phyloP scores from a whole-genome alignment of 2,888 invertebrate species.

The Harmothoe impar region DNA sequence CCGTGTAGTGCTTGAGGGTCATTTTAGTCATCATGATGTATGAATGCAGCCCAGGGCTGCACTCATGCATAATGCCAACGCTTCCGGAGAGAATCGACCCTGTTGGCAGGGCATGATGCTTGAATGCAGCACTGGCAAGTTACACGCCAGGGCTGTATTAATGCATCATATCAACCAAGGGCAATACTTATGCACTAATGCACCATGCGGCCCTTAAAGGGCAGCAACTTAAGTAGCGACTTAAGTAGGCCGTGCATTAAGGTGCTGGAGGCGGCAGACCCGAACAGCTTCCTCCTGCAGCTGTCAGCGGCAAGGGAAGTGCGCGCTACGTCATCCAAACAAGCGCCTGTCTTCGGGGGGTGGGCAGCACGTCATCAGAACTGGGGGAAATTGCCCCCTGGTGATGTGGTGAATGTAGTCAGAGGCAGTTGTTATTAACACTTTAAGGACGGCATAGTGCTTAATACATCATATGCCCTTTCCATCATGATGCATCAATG shows the following conservation, averaged over 20 bases:
- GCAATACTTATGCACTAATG: too few relatives aligned
- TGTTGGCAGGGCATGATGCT: too few relatives aligned
- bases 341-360: background rate
- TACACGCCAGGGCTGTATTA: too few relatives aligned
- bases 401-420: background rate
- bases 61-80: too few relatives aligned
- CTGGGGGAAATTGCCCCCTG: background rate
- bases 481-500: too few relatives aligned
- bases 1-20: too few relatives aligned
- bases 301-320: constrained; percentile 13
- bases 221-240: background rate
- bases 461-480: too few relatives aligned
- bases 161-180: too few relatives aligned
- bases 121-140: too few relatives aligned
- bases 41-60: too few relatives aligned
- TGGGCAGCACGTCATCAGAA: constrained; percentile 10
- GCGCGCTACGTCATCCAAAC: constrained; percentile 3
- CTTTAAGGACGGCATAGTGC: background rate
- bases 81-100: too few relatives aligned
- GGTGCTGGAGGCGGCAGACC: constrained; percentile 15
- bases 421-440: background rate
- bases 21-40: too few relatives aligned
- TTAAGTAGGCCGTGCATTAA: constrained; percentile 31
- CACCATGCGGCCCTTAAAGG: background rate
- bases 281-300: background rate